phyloP scores from a whole-genome alignment of 2,797 vertebrate species.

The Galago senegalensis region DNA sequence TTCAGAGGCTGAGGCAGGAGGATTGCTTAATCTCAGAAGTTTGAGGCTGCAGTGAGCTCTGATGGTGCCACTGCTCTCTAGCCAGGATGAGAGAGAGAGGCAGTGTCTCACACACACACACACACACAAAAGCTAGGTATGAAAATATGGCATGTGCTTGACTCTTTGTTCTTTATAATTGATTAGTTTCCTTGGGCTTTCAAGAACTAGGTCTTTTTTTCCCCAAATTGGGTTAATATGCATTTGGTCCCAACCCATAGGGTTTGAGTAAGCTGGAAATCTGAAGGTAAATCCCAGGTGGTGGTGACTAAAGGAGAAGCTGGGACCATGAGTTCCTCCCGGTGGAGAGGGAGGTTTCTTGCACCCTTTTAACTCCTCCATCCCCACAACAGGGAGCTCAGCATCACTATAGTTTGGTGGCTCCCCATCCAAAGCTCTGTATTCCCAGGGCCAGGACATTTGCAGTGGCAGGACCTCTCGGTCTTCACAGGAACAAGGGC shows the following conservation, averaged over 20 bases:
- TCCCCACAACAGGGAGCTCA: background rate
- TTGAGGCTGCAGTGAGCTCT: too few relatives aligned
- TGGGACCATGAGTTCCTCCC: background rate
- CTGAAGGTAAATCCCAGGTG: background rate
- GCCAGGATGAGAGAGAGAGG: too few relatives aligned
- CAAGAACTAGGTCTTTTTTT: background rate
- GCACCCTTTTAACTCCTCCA: background rate
- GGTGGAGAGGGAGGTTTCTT: background rate
- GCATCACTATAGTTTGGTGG: background rate
- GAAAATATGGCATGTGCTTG: background rate
- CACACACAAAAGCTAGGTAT: background rate
- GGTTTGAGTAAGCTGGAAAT: background rate
- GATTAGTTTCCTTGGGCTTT: conserved; percentile 30
- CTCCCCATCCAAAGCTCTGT: background rate
- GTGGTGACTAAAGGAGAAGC: background rate
- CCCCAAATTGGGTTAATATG: background rate
- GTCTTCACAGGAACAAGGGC: background rate
- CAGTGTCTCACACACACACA: too few relatives aligned
- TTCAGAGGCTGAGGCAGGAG: too few relatives aligned
- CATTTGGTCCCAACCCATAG: background rate
- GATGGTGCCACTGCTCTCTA: too few relatives aligned
- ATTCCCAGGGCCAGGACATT: background rate
- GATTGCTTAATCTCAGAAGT: too few relatives aligned
- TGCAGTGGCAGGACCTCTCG: background rate
- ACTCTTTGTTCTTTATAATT: background rate